A percentile compares a stretch with the other conserved stretches of the same genome.
Evolutionary conservation across 2,113 vertebrate genomes (phyloP).

Genomic region (Mixornis gularis): DNA sequence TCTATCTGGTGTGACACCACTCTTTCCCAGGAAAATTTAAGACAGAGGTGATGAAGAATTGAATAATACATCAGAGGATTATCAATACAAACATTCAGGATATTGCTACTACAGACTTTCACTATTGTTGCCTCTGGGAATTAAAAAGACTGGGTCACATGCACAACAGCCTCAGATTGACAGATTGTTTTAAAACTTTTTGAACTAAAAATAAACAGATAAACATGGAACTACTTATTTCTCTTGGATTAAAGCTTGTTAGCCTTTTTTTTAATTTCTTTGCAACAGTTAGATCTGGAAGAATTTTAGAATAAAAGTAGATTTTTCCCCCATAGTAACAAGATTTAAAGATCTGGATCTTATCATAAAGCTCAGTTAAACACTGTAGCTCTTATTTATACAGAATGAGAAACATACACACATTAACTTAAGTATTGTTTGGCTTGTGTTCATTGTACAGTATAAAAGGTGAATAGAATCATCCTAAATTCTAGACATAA

Average conservation of each 20-base stretch:
- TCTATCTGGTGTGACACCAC: no score
- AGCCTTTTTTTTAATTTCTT: background rate
- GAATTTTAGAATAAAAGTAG: background rate
- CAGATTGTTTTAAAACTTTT: background rate
- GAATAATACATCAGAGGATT: background rate
- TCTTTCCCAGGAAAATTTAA: background rate
- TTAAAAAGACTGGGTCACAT: background rate
- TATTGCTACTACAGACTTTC: background rate
- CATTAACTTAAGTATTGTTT: background rate
- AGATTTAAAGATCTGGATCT: background rate
- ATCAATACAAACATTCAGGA: background rate
- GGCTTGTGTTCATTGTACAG: background rate
- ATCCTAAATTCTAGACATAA: background rate
- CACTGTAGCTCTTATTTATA: background rate
- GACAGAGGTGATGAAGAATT: background rate
- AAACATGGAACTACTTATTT: background rate
- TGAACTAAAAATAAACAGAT: background rate
- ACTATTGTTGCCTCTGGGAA: background rate
- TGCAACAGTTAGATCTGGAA: background rate
- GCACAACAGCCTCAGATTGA: rapidly evolving
- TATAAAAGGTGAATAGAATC: background rate
- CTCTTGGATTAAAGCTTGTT: background rate
- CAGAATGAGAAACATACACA: background rate
- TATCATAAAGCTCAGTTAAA: background rate
- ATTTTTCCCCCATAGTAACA: background rate